Percentiles rank a stretch among this genome's conserved stretches.
These are phyloP conservation scores for Agrypnia vestita DNA, from an alignment of 1,140 invertebrate species.

Conservation along the genomic window DNA sequence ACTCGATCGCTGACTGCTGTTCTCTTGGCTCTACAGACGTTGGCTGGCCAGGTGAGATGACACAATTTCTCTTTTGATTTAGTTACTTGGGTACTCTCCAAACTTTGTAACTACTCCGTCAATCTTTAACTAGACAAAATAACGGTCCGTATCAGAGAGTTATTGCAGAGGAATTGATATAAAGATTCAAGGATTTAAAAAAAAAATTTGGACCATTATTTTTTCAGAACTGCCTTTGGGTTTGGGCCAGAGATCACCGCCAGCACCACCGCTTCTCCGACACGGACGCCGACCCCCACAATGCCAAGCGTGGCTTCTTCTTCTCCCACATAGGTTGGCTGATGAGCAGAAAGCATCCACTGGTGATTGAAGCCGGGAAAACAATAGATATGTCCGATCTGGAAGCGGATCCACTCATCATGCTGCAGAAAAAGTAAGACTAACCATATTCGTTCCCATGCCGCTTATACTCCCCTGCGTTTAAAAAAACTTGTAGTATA, in stretches of 20 bases:
- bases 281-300: slow-evolving; percentile 78
- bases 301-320: slow-evolving; percentile 79
- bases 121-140: too few species aligned
- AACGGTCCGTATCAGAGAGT: too few species aligned
- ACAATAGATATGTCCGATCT: slow-evolving; percentile 84
- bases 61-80: too few species aligned
- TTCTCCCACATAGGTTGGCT: slow-evolving; percentile 82
- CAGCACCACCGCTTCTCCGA: slow-evolving; percentile 81
- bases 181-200: too few species aligned
- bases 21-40: neutral
- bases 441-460: neutral
- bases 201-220: too few species aligned
- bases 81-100: too few species aligned
- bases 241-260: slow-evolving; percentile 74
- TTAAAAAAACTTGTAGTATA: too few species aligned
- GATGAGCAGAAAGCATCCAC: slow-evolving; percentile 77
- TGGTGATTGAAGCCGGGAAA: slow-evolving; percentile 74
- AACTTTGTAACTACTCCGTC: too few species aligned
- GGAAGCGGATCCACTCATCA: slow-evolving; percentile 80
- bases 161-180: too few species aligned
- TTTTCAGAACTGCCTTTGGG: slow-evolving; percentile 67
- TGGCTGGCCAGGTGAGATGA: slow-evolving; percentile 19
- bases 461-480: too few species aligned
- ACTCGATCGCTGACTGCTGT: slow-evolving; percentile 19
- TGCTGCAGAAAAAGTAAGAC: slow-evolving; percentile 80